phyloP scores from a whole-genome alignment of 2,797 vertebrate species.

The Dendrocincla fuliginosa region DNA sequence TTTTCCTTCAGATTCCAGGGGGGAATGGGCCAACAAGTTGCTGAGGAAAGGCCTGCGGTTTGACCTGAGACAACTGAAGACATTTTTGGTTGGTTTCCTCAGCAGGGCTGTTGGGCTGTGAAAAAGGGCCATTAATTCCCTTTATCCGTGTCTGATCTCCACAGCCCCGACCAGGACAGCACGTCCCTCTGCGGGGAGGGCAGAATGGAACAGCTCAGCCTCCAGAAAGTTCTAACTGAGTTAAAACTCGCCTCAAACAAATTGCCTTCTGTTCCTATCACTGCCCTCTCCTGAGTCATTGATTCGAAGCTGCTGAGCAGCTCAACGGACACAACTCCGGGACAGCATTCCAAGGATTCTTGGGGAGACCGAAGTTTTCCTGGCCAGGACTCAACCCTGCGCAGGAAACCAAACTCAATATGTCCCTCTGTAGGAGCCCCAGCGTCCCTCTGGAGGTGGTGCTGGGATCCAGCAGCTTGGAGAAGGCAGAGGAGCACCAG shows the following conservation, averaged over 20 bases:
- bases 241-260: conserved; percentile 7
- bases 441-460: neutral
- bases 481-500: neutral
- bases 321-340: neutral
- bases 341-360: conserved; percentile 61
- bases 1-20: neutral
- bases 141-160: neutral
- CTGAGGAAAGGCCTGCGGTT: neutral
- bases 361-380: conserved; percentile 56
- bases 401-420: conserved; percentile 51
- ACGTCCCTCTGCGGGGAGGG: neutral
- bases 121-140: neutral
- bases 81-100: conserved; percentile 11
- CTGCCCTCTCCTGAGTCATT: conserved; percentile 12
- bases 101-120: neutral
- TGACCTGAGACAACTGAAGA: conserved; percentile 4
- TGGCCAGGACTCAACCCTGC: conserved; percentile 45
- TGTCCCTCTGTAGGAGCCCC: neutral
- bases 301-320: neutral
- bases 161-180: neutral
- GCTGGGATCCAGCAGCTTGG: neutral
- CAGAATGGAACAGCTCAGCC: neutral
- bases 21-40: conserved; percentile 19
- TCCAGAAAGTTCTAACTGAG: neutral
- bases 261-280: neutral